Base-by-base conservation (phyloP, 2,113 vertebrate genomes). In the Diadophis punctatus region DNA sequence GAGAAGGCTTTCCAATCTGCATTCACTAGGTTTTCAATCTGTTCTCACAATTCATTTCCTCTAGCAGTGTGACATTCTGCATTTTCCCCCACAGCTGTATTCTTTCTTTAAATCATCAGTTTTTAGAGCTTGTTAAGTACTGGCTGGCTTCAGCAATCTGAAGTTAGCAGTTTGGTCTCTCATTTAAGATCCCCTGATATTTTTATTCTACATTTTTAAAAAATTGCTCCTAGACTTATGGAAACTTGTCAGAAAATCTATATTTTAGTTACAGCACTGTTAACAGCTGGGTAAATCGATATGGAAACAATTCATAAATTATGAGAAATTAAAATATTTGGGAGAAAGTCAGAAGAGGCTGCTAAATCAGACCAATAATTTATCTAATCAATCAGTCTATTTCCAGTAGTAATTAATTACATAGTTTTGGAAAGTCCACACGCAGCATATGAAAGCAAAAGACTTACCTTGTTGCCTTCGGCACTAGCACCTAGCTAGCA, bases 1-100 rank as follows among this genome's bases (percentile, higher is more conserved):
- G 91, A 95, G n/a, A 56, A 92, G 93, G 6, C 43, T 90, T 93
- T 86, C 94, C 92, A 94, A 89, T 92, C 48, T 30, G n/a, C 39
- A 18, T 34, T 95, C 93, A 85, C 0, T 8, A 94, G 25, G 88
- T 95, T 95, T 94, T 53, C 90, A 93, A 89, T 88, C 92, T 95
- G 9, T 91, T 95, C 88, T 93, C 63, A 30, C 89, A 93, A 90
- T 34, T 74, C 8, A 89, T 84, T 90, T 93, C 16, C 91, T 95
- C 94, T 92, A 89, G 89, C 93, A 20, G 48, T 58, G 23, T n/a
- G 55, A 86, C 46, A 20, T 25, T 86, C 39, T 91, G 80, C 52
- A 86, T 20, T 56, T 34, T 55, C 58, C 11, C 23, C 39, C 94
- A 53, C 3, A 11, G 90, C 55, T 60, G 0, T 60, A 14, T 60